Conservation (phyloP, 2,888 invertebrate species). For the Cacoxenus indagator region DNA sequence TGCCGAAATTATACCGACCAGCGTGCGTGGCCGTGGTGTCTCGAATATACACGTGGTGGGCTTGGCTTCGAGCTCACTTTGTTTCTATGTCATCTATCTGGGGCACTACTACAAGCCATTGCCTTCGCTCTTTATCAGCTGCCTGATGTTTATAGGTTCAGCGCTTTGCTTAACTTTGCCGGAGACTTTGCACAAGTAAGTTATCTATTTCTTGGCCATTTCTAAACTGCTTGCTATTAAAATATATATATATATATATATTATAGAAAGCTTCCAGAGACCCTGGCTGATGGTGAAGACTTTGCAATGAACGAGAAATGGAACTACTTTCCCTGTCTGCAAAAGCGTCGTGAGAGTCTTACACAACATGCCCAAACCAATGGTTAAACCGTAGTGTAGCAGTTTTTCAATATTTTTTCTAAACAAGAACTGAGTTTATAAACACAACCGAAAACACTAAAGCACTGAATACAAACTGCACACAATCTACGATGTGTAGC, state of each 20-base stretch:
- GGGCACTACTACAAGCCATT: conserved; percentile 70
- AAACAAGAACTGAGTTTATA: neutral
- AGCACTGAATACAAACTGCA: conserved; percentile 20
- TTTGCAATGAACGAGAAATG: conserved; percentile 73
- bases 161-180: conserved; percentile 74
- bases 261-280: conserved; percentile 73
- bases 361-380: conserved; percentile 36
- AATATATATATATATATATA: no score
- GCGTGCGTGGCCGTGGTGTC: conserved; percentile 76
- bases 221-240: no score
- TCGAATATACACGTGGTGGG: conserved; percentile 76
- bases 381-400: conserved; percentile 41
- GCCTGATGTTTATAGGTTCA: conserved; percentile 72
- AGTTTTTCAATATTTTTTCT: neutral
- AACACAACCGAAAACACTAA: conserved; percentile 6
- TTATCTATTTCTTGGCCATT: neutral
- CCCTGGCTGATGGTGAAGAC: conserved; percentile 74
- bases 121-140: conserved; percentile 73
- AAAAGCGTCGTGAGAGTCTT: conserved; percentile 39
- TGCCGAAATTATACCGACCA: conserved; percentile 76
- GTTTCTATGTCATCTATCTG: conserved; percentile 73
- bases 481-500: no score
- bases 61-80: conserved; percentile 74
- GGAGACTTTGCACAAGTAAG: conserved; percentile 73
- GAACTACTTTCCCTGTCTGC: conserved; percentile 72